Conservation (phyloP, 2,888 invertebrate genomes). For the Rhingia rostrata region DNA sequence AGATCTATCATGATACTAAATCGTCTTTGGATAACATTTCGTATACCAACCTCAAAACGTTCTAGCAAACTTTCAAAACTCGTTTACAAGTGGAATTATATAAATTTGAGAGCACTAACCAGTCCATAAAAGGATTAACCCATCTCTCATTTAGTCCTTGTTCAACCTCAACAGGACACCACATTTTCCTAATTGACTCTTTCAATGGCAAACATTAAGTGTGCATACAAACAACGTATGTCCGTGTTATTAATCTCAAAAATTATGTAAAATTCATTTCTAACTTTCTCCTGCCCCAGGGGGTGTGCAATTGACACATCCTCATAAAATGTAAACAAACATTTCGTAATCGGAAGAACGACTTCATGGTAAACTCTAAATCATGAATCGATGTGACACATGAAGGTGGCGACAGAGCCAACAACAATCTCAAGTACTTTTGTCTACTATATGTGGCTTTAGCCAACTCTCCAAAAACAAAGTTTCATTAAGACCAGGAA, state of each 20-base stretch:
- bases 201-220: constrained; percentile 59
- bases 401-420: constrained; percentile 60
- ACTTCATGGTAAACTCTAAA: constrained; percentile 31
- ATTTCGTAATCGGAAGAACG: background rate
- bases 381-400: constrained; percentile 66
- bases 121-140: background rate
- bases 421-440: constrained; percentile 16
- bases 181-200: constrained; percentile 68
- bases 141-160: background rate
- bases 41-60: background rate
- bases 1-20: background rate
- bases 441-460: constrained; percentile 27
- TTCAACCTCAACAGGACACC: constrained; percentile 10
- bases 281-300: background rate
- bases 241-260: constrained; percentile 66
- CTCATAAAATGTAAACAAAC: constrained; percentile 59
- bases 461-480: constrained; percentile 33
- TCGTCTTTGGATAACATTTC: background rate
- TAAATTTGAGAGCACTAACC: too few species aligned
- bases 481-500: constrained; percentile 49
- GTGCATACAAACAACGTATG: constrained; percentile 49
- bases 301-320: background rate
- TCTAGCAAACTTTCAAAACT: background rate
- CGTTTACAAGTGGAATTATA: background rate
- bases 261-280: constrained; percentile 69